Conservation (phyloP, 2,113 vertebrate species). For the Dermatemys mawii region DNA sequence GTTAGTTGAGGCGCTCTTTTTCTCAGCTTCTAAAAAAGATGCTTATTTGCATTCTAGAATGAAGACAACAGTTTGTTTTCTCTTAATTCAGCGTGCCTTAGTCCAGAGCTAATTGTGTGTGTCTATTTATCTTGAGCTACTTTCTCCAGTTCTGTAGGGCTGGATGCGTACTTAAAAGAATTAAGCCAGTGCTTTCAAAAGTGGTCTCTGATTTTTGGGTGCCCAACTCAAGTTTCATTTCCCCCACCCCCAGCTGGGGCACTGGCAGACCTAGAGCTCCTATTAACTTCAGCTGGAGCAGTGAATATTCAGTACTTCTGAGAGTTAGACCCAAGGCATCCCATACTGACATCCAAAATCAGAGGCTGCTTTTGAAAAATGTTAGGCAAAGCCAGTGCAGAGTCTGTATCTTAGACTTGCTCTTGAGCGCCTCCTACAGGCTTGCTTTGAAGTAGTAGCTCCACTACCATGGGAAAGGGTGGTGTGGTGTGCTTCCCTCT, state of each 20-base stretch:
- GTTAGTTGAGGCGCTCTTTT: constrained; percentile 57
- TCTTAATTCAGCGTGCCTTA: constrained; percentile 19
- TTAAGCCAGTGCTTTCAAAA: rapidly evolving
- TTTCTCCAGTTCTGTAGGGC: background rate
- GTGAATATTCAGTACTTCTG: background rate
- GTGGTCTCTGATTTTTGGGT: background rate
- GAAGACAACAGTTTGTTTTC: constrained; percentile 41
- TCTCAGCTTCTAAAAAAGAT: constrained; percentile 73
- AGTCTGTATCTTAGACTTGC: background rate
- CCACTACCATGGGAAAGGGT: background rate
- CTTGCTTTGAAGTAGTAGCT: background rate
- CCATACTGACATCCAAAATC: background rate
- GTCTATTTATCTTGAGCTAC: background rate
- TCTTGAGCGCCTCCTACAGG: background rate
- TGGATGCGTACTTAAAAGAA: background rate
- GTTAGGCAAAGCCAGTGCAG: background rate
- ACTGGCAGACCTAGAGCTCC: background rate
- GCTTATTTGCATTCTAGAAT: constrained; percentile 71
- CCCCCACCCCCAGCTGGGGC: background rate
- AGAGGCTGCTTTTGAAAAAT: background rate
- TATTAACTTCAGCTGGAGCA: background rate
- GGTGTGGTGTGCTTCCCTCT: background rate
- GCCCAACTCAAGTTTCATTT: background rate
- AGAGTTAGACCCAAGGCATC: background rate
- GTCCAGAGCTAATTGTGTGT: constrained; percentile 36